Evolutionary conservation across 2,888 invertebrate species (phyloP), one percentile per base, ranked within the genome.

Genomic region (Boloria selene): DNA sequence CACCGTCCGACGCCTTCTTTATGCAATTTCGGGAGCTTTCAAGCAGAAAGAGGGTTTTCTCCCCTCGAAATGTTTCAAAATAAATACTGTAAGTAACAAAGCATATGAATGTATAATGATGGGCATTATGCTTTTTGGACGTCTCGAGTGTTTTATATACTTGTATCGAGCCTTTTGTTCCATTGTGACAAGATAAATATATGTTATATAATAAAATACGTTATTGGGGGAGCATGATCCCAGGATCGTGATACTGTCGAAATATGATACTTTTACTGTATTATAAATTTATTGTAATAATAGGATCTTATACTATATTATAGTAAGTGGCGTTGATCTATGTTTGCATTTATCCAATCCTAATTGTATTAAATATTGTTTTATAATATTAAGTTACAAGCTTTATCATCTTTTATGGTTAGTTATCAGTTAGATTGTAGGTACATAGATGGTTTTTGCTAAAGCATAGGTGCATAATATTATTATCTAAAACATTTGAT

Each of bases 31-130:
- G 88, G 89, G 85, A 88, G 90, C 88, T 88, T 88, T 87, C 87
- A 81, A 84, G 80, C 87, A 86, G 83, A 86, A 90, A 85, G 86
- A 85, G 89, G 90, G 90, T 79, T 86, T 86, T 83, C 81, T 82
- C 88, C 90, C 91, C 86, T 87, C 83, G 84, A 84, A 80, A 84
- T 77, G 81, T 88, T 88, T 87, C 85, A 88, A 90, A 92, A 91
- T 91, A 91, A 92, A 91, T 90, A 90, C 89, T 90, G 87, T 89
- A 90, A 90, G 88, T 83, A 87, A 90, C 88, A 90, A 89, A 85
- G 89, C 87, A 87, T 87, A 91, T 91, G 91, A 92, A 92, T 91
- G 81, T 89, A 88, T 91, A 91, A 92, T 92, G 90, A 92, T 86
- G 85, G 89, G 86, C 83, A 87, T 90, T 91, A 91, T 92, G 84